phyloP scores from a whole-genome alignment of 2,888 invertebrate species.

The Eilema depressum region DNA sequence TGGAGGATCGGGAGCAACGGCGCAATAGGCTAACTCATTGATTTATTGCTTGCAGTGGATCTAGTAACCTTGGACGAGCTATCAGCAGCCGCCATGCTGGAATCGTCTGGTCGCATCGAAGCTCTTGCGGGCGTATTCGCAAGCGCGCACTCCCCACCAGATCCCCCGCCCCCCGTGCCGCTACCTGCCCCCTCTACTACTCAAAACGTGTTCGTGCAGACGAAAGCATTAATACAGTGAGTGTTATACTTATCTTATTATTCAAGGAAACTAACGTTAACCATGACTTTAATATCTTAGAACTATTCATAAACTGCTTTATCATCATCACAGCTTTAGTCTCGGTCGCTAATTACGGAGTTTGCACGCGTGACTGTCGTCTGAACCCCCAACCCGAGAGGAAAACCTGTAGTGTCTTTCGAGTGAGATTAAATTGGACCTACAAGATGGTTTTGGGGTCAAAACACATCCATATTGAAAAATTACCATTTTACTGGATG shows the following conservation, averaged over 20 bases:
- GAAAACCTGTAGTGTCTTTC: neutral
- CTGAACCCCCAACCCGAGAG: too few species aligned
- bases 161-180: slow-evolving; percentile 87
- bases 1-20: too few species aligned
- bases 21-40: too few species aligned
- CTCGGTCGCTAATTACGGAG: too few species aligned
- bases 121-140: slow-evolving; percentile 94
- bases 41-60: slow-evolving; percentile 89
- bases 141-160: slow-evolving; percentile 87
- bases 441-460: neutral
- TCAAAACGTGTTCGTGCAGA: slow-evolving; percentile 90
- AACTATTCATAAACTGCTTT: too few species aligned
- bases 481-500: neutral
- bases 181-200: slow-evolving; percentile 92
- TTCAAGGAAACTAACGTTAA: neutral
- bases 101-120: slow-evolving; percentile 97
- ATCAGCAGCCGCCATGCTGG: slow-evolving; percentile 97
- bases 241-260: slow-evolving; percentile 33
- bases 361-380: too few species aligned
- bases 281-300: too few species aligned
- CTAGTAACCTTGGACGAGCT: slow-evolving; percentile 97
- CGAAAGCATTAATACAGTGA: slow-evolving; percentile 88
- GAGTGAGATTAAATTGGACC: neutral
- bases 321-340: too few species aligned
- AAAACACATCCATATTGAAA: neutral